A percentile compares a stretch with the other conserved stretches of the same genome.
These are phyloP conservation scores for Nomada lathburiana DNA, from an alignment of 2,888 invertebrate species.

Conservation along the genomic window DNA sequence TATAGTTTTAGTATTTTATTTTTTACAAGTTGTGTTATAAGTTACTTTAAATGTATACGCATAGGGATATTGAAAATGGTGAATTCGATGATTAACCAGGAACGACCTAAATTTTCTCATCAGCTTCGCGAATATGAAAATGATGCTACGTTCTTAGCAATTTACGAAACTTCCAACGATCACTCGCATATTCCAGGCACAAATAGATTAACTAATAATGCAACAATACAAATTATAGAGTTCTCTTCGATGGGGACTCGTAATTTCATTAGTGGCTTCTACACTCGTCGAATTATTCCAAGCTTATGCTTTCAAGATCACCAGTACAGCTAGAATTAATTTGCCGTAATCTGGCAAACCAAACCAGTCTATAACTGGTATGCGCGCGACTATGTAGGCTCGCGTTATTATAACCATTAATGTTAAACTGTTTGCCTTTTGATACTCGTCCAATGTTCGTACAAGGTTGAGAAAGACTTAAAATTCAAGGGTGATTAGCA, in stretches of 20 bases:
- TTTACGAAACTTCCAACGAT: background rate
- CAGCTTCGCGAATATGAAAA: background rate
- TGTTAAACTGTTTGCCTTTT: conserved; percentile 23
- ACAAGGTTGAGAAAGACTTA: background rate
- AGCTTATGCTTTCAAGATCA: background rate
- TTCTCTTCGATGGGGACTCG: background rate
- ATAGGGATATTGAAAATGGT: background rate
- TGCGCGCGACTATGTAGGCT: conserved; percentile 17
- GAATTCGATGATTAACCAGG: background rate
- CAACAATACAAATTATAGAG: background rate
- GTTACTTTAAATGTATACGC: background rate
- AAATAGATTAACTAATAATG: background rate
- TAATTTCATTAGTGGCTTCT: background rate
- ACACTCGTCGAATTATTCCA: background rate
- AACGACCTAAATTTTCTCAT: background rate
- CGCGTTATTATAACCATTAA: conserved; percentile 36
- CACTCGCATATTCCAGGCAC: background rate
- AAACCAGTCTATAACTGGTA: background rate
- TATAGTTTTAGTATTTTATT: background rate
- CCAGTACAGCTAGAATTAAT: background rate
- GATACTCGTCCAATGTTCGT: conserved; percentile 10
- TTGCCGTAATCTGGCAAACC: background rate
- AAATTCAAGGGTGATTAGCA: background rate
- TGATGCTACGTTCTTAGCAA: background rate
- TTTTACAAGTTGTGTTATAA: conserved; percentile 9